Percentiles rank a stretch among this genome's conserved stretches.
phyloP scores from a whole-genome alignment of 2,888 invertebrate species.

The Tinea trinotella region DNA sequence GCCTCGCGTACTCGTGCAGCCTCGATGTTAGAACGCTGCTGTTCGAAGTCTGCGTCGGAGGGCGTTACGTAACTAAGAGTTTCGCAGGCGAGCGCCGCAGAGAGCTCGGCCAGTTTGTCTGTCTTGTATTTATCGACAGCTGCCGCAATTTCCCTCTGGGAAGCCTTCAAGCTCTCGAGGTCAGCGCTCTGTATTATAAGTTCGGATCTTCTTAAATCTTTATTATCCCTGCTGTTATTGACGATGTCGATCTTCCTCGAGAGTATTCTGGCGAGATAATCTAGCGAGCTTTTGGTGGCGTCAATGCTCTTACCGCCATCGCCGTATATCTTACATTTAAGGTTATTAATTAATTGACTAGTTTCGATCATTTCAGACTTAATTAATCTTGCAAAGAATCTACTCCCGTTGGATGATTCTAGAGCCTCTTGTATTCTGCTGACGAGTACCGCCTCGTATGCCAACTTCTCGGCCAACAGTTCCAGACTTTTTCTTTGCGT shows the following conservation, averaged over 20 bases:
- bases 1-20: conserved; percentile 81
- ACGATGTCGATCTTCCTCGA: conserved; percentile 77
- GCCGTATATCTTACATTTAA: conserved; percentile 78
- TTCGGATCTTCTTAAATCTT: conserved; percentile 41
- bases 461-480: conserved; percentile 83
- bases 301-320: conserved; percentile 50
- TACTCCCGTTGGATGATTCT: conserved; percentile 68
- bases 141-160: conserved; percentile 75
- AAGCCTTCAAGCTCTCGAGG: conserved; percentile 62
- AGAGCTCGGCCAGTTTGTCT: conserved; percentile 78
- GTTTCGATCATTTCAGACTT: conserved; percentile 82
- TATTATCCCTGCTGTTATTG: conserved; percentile 36
- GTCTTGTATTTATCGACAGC: conserved; percentile 77
- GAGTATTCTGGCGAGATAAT: conserved; percentile 82
- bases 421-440: conserved; percentile 79
- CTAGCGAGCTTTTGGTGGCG: conserved; percentile 66
- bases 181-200: conserved; percentile 58
- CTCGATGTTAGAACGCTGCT: conserved; percentile 59
- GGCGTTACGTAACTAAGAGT: conserved; percentile 74
- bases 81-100: conserved; percentile 79
- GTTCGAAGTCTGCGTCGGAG: conserved; percentile 52
- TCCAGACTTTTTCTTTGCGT: conserved; percentile 78
- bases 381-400: conserved; percentile 74
- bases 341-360: conserved; percentile 80
- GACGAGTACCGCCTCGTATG: conserved; percentile 83